A percentile compares a stretch with the other conserved stretches of the same genome.
Evolutionary conservation across 2,888 invertebrate species (phyloP).

Genomic region (Thereva nobilitata): DNA sequence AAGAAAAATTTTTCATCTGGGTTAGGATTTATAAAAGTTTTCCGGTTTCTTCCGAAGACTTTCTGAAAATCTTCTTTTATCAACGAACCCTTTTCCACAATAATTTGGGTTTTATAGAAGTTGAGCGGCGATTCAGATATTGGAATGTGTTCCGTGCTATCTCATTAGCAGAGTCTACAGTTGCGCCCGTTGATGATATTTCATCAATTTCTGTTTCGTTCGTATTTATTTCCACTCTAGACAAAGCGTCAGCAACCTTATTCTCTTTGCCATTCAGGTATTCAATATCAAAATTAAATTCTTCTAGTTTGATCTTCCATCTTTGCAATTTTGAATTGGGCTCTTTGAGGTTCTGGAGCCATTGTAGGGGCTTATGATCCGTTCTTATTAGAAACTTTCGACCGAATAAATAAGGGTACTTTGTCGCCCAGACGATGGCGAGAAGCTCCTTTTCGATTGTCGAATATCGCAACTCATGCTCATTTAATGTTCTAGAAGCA

Average conservation of each 20-base stretch:
- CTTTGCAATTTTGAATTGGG: constrained; percentile 35
- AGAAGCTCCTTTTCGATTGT: constrained; percentile 35
- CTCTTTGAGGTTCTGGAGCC: constrained; percentile 37
- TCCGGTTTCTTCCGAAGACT: constrained; percentile 9
- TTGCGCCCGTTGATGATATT: constrained; percentile 32
- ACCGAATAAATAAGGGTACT: constrained; percentile 36
- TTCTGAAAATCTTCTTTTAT: background rate
- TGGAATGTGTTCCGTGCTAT: constrained; percentile 35
- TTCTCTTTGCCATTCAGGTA: constrained; percentile 43
- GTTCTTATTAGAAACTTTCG: constrained; percentile 31
- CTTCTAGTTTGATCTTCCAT: constrained; percentile 35
- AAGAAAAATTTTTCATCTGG: constrained; percentile 14
- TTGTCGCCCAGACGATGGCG: constrained; percentile 23
- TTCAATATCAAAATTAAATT: constrained; percentile 30
- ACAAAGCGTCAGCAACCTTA: constrained; percentile 31
- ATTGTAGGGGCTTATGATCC: constrained; percentile 36
- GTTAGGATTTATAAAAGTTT: constrained; percentile 7
- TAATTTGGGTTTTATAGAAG: constrained; percentile 19
- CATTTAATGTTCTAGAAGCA: constrained; percentile 29
- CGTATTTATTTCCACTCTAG: constrained; percentile 26
- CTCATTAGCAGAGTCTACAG: constrained; percentile 29
- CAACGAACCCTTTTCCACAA: constrained; percentile 12
- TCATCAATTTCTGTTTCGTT: constrained; percentile 2
- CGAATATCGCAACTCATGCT: constrained; percentile 30
- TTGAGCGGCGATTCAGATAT: constrained; percentile 36